A percentile compares a stretch with the other conserved stretches of the same genome.
Evolutionary conservation across 1,140 invertebrate species (phyloP).

Genomic region (Pogonus chalceus): DNA sequence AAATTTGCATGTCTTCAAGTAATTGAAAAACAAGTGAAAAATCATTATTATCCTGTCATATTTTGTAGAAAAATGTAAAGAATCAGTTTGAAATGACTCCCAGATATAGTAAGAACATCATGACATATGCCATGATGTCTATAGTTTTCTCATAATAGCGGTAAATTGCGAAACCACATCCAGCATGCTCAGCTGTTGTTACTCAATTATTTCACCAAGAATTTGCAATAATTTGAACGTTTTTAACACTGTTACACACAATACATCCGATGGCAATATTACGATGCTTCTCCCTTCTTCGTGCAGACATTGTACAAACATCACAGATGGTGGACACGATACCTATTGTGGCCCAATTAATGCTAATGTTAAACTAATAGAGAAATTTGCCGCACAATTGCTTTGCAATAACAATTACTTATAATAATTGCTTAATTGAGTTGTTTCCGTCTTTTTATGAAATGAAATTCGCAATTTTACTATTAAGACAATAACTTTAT

Average conservation of each 20-base stretch:
- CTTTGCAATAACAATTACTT: conserved; percentile 4
- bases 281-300: not conserved
- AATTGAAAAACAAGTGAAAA: no score
- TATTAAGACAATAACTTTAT: no score
- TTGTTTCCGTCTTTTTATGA: not conserved
- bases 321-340: not conserved
- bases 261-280: no score
- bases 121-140: not conserved
- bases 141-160: not conserved
- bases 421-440: conserved; percentile 1
- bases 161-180: conserved; percentile 4
- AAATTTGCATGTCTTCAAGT: no score
- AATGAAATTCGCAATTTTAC: not conserved
- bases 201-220: not conserved
- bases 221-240: not conserved
- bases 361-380: not conserved
- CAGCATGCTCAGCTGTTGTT: not conserved
- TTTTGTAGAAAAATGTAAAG: not conserved
- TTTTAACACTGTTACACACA: no score
- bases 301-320: not conserved
- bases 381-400: conserved; percentile 1
- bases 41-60: no score
- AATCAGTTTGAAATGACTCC: not conserved
- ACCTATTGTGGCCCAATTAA: not conserved
- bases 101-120: not conserved